Percentiles rank a stretch among this genome's conserved stretches.
Conservation (phyloP, 2,888 invertebrate species). For the Ormyrus nitidulus region DNA sequence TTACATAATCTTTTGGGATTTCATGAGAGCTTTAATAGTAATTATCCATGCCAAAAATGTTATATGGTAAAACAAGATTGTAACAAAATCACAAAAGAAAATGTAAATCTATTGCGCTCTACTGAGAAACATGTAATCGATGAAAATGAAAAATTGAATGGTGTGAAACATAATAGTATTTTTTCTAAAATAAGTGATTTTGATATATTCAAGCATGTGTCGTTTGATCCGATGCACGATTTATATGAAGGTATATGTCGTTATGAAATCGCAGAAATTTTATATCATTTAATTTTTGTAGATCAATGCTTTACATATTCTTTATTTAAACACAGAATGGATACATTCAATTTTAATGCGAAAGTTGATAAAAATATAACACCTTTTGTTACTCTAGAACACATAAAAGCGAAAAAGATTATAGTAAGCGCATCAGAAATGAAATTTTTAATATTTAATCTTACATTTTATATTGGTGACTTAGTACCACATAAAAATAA, state of each 20-base stretch:
- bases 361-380: not conserved
- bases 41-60: no score
- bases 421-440: slow-evolving; percentile 13
- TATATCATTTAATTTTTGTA: slow-evolving; percentile 10
- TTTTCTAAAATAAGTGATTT: slow-evolving; percentile 7
- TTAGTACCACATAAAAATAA: slow-evolving; percentile 10
- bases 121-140: not conserved
- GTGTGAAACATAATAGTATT: not conserved
- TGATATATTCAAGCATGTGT: slow-evolving; percentile 12
- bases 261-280: slow-evolving; percentile 5
- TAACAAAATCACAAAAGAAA: not conserved
- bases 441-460: slow-evolving; percentile 8
- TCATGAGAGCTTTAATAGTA: not conserved
- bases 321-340: not conserved
- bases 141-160: not conserved
- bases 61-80: not conserved
- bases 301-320: slow-evolving; percentile 7
- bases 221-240: slow-evolving; percentile 28
- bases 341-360: not conserved
- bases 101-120: not conserved
- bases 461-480: slow-evolving; percentile 6
- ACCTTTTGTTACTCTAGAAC: not conserved
- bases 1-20: not conserved
- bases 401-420: slow-evolving; percentile 3
- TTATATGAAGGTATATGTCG: not conserved